Evolutionary conservation across 2,888 invertebrate species (phyloP).

Genomic region (Sphinx pinastri): DNA sequence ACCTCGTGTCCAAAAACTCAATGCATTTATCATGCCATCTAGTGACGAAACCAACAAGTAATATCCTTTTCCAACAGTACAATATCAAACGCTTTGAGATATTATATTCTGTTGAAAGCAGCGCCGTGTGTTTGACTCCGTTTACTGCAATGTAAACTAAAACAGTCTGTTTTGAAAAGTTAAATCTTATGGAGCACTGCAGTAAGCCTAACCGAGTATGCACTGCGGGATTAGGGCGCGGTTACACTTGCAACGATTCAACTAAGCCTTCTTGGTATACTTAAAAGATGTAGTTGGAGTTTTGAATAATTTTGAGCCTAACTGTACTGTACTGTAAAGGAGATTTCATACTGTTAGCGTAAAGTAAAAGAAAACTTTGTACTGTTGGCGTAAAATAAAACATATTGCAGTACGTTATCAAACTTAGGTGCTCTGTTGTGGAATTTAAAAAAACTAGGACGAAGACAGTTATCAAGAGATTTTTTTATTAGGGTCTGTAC

Average conservation of each 20-base stretch:
- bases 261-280: constrained; percentile 13
- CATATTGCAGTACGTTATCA: no score
- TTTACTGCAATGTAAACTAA: constrained; percentile 36
- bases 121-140: constrained; percentile 30
- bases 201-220: constrained; percentile 44
- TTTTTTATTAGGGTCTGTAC: no score
- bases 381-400: no score
- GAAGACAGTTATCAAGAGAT: no score
- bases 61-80: neutral
- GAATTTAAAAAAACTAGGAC: no score
- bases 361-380: neutral
- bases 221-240: constrained; percentile 40
- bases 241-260: constrained; percentile 33
- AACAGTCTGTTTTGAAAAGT: constrained; percentile 43
- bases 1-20: neutral
- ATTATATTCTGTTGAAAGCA: neutral
- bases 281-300: constrained; percentile 2
- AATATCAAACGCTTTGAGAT: constrained; percentile 8
- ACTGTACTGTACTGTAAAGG: neutral
- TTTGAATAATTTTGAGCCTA: neutral
- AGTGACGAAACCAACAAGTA: neutral
- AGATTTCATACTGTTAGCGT: neutral
- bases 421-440: no score
- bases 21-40: neutral
- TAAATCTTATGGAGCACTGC: constrained; percentile 43